phyloP scores from a whole-genome alignment of 2,888 invertebrate species.

The Hesperia comma region DNA sequence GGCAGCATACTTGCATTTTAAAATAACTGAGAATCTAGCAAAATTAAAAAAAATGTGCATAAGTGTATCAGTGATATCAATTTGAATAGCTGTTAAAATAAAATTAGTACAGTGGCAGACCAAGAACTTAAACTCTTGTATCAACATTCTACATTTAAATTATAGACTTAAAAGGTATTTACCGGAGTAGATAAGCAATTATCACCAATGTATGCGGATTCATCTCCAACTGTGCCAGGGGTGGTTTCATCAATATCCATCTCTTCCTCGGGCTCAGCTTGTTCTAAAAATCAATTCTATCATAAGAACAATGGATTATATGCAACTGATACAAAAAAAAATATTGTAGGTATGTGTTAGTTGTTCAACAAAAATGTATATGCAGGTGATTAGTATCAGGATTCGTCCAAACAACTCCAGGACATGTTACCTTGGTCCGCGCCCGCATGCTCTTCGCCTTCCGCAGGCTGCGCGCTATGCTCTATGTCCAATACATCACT shows the following conservation, averaged over 20 bases:
- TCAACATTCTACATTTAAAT: too few relatives aligned
- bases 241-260: constrained; percentile 79
- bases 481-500: constrained; percentile 71
- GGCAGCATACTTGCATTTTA: too few relatives aligned
- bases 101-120: too few relatives aligned
- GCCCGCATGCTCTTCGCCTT: constrained; percentile 58
- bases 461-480: constrained; percentile 55
- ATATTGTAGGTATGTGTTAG: neutral
- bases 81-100: too few relatives aligned
- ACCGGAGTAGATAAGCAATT: constrained; percentile 80
- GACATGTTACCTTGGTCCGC: constrained; percentile 61
- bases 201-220: constrained; percentile 77
- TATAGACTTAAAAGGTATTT: constrained; percentile 45
- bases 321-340: neutral
- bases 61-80: too few relatives aligned
- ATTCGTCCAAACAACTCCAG: constrained; percentile 5
- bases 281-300: constrained; percentile 47
- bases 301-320: neutral
- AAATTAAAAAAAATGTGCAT: too few relatives aligned
- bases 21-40: too few relatives aligned
- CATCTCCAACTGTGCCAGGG: constrained; percentile 66
- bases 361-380: neutral
- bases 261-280: constrained; percentile 72
- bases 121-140: too few relatives aligned
- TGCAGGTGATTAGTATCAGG: neutral